These are phyloP conservation scores for Marcusenius ussheri DNA, from an alignment of 2,113 vertebrate genomes.

Conservation along the genomic window DNA sequence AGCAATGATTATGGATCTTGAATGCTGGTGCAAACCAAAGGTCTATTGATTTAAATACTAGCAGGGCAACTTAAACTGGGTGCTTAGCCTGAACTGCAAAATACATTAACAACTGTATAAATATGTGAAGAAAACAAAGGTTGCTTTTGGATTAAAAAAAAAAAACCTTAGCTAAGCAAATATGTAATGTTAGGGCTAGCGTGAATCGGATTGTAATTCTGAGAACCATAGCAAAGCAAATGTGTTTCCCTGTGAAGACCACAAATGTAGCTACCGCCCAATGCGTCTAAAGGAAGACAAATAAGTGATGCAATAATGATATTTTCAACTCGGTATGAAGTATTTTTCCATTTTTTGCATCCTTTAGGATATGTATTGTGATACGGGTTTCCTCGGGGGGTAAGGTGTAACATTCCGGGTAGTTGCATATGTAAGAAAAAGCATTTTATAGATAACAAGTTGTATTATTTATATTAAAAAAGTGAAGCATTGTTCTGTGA, in stretches of 20 bases:
- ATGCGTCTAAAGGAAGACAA: background rate
- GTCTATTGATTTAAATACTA: background rate
- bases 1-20: background rate
- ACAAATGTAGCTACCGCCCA: background rate
- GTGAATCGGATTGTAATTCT: background rate
- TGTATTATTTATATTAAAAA: conserved; percentile 13
- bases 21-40: background rate
- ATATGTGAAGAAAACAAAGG: background rate
- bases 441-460: background rate
- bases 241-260: background rate
- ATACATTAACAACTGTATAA: background rate
- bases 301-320: background rate
- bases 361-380: background rate
- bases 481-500: background rate
- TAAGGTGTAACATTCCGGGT: background rate
- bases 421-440: conserved; percentile 4
- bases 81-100: background rate
- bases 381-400: background rate
- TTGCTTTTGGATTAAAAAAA: background rate
- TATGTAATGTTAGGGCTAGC: conserved; percentile 11
- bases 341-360: background rate
- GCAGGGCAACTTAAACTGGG: background rate
- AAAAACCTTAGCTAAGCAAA: conserved; percentile 3
- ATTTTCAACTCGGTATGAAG: background rate
- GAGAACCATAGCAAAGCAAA: background rate